Conservation (phyloP, 2,797 vertebrate genomes). For the Phrynocephalus forsythii region DNA sequence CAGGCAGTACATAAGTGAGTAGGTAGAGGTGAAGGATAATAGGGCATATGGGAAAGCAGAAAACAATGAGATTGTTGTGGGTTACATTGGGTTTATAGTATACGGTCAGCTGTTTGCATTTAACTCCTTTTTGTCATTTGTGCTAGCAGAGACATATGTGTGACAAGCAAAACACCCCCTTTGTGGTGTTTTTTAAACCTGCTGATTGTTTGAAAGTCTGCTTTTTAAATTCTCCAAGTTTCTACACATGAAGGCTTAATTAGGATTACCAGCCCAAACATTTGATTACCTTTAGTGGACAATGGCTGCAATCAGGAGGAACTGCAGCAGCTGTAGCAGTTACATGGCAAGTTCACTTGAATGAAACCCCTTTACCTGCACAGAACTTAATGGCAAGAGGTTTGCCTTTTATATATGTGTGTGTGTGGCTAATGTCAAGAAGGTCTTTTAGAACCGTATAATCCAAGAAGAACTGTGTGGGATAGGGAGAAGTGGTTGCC, state of each 20-base stretch:
- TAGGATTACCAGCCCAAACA: neutral
- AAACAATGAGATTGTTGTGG: neutral
- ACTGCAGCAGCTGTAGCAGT: no score
- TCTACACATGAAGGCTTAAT: neutral
- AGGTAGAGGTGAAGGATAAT: no score
- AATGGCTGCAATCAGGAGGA: no score
- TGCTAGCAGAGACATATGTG: neutral
- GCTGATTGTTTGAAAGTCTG: neutral
- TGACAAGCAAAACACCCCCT: neutral
- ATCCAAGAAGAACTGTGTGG: neutral
- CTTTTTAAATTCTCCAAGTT: neutral
- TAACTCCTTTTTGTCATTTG: neutral
- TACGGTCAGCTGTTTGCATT: neutral
- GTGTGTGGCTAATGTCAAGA: neutral
- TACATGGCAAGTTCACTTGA: neutral
- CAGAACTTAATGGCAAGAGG: neutral
- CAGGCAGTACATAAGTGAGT: neutral
- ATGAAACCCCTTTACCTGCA: neutral
- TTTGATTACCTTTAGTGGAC: neutral
- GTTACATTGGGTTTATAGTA: neutral
- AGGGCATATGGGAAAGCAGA: neutral
- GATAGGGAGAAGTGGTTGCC: neutral
- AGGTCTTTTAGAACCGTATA: neutral
- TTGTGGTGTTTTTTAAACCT: neutral
- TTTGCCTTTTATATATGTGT: no score